Conservation (phyloP, 2,113 vertebrate species). For the Chloropsis hardwickii region DNA sequence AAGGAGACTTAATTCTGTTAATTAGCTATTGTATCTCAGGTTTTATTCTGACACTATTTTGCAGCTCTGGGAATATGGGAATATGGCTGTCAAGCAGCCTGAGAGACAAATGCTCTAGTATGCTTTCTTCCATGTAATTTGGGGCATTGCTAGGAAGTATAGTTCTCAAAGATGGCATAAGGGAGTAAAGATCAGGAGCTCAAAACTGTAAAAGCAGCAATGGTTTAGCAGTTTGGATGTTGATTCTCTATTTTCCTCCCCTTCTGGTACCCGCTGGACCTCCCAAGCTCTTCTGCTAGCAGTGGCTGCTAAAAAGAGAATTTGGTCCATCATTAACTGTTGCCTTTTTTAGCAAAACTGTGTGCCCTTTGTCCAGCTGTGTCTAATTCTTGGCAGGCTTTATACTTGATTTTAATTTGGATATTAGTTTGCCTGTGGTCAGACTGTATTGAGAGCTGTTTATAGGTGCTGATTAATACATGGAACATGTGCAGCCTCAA, state of each 20-base stretch:
- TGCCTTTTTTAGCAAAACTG: conserved; percentile 58
- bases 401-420: conserved; percentile 26
- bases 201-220: background rate
- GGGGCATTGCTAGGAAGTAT: background rate
- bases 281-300: background rate
- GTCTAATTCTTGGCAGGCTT: conserved; percentile 51
- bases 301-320: conserved; percentile 11
- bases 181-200: background rate
- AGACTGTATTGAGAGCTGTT: conserved; percentile 49
- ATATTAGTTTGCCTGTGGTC: conserved; percentile 47
- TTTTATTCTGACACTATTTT: background rate
- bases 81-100: background rate
- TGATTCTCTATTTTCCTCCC: background rate
- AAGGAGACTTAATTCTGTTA: background rate
- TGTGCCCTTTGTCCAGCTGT: conserved; percentile 43
- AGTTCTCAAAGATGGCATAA: background rate
- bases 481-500: conserved; percentile 16
- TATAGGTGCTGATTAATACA: conserved; percentile 60
- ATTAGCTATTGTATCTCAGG: background rate
- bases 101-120: background rate
- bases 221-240: background rate
- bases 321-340: conserved; percentile 23
- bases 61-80: background rate
- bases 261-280: background rate
- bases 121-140: background rate